These are phyloP conservation scores for Masticophis lateralis DNA, from an alignment of 2,797 vertebrate genomes.

Conservation along the genomic window DNA sequence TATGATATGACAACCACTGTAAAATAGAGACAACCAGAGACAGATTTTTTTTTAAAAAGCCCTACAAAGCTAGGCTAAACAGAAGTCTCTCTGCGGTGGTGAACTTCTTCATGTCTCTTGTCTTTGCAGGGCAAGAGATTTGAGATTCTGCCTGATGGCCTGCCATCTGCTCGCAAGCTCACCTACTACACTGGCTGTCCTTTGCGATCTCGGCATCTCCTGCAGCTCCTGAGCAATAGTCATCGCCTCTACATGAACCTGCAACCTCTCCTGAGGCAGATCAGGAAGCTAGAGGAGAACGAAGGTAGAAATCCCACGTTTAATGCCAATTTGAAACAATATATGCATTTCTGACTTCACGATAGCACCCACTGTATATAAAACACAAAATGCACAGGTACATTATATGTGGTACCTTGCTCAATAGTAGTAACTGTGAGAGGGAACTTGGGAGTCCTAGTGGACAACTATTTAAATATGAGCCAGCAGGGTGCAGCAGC, in stretches of 20 bases:
- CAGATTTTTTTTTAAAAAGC: not conserved
- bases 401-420: too few species aligned
- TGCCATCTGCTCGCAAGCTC: slow-evolving; percentile 94
- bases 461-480: too few species aligned
- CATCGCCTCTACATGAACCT: slow-evolving; percentile 98
- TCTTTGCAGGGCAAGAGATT: slow-evolving; percentile 90
- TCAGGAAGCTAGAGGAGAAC: slow-evolving; percentile 91
- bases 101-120: not conserved
- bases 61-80: not conserved
- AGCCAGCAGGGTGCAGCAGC: too few species aligned
- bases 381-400: too few species aligned
- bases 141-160: slow-evolving; percentile 93
- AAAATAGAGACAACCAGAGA: not conserved
- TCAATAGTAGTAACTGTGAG: too few species aligned
- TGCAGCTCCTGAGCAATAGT: slow-evolving; percentile 96
- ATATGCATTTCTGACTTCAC: not conserved
- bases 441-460: too few species aligned
- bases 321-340: not conserved
- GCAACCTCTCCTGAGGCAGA: slow-evolving; percentile 92
- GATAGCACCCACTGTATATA: not conserved
- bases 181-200: slow-evolving; percentile 97
- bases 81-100: not conserved
- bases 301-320: slow-evolving; percentile 78
- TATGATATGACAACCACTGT: not conserved
- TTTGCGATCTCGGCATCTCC: slow-evolving; percentile 88